A percentile compares a stretch with the other conserved stretches of the same genome.
Conservation (phyloP, 2,888 invertebrate species). For the Himalopsyche anomala region DNA sequence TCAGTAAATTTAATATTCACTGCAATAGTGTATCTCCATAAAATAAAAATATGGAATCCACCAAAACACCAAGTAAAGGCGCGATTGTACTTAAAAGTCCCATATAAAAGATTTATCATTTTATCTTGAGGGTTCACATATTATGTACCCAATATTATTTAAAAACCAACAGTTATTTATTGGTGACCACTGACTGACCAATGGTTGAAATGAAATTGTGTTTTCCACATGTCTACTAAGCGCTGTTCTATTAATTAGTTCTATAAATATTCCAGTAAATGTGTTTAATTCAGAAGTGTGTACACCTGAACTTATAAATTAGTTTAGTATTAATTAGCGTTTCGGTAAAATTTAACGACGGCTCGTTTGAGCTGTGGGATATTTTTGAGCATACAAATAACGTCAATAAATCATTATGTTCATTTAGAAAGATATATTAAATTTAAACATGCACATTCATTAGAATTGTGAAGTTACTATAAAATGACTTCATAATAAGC, state of each 20-base stretch:
- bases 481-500: conserved; percentile 8
- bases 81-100: too few species aligned
- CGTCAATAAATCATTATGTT: conserved; percentile 24
- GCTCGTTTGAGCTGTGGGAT: not conserved
- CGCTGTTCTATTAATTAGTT: conserved; percentile 25
- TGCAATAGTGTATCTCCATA: too few species aligned
- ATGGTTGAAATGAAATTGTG: not conserved
- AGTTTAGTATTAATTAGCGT: conserved; percentile 17
- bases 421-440: conserved; percentile 9
- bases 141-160: too few species aligned
- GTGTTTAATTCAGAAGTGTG: conserved; percentile 31
- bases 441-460: conserved; percentile 19
- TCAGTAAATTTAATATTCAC: too few species aligned
- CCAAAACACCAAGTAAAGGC: too few species aligned
- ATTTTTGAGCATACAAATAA: conserved; percentile 21
- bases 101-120: too few species aligned
- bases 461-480: not conserved
- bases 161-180: not conserved
- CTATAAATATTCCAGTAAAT: conserved; percentile 18
- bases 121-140: too few species aligned
- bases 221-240: conserved; percentile 25
- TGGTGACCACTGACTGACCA: conserved; percentile 6
- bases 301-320: conserved; percentile 26
- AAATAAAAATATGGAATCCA: too few species aligned
- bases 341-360: conserved; percentile 19